Evolutionary conservation across 2,888 invertebrate genomes (phyloP).

Genomic region (Drosophila picticornis): DNA sequence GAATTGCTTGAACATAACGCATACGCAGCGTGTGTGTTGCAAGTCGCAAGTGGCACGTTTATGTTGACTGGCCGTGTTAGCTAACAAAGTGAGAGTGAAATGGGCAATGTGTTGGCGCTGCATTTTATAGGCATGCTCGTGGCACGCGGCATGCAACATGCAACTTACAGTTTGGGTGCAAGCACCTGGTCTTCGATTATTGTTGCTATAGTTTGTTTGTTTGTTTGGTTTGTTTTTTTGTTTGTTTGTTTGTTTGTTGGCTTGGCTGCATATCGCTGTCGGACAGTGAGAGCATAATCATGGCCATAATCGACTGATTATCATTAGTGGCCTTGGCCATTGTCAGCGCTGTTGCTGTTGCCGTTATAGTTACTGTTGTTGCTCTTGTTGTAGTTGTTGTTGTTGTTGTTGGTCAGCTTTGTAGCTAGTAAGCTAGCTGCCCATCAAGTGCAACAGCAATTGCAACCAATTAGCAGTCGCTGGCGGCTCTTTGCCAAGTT

Average conservation of each 20-base stretch:
- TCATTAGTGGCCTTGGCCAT: conserved; percentile 57
- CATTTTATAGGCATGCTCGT: conserved; percentile 73
- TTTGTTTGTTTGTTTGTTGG: background rate
- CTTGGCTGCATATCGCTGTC: conserved; percentile 14
- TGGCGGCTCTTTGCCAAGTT: conserved; percentile 47
- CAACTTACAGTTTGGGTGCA: conserved; percentile 60
- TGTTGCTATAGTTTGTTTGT: conserved; percentile 16
- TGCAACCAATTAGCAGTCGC: conserved; percentile 56
- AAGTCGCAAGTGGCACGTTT: conserved; percentile 35
- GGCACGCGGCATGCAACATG: conserved; percentile 32
- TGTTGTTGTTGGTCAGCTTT: conserved; percentile 28
- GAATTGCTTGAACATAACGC: conserved; percentile 41
- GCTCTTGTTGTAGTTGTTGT: conserved; percentile 19
- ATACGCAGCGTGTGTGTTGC: conserved; percentile 36
- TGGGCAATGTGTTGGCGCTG: conserved; percentile 60
- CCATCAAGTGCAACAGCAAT: conserved; percentile 39
- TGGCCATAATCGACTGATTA: conserved; percentile 53
- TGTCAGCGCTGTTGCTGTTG: conserved; percentile 43
- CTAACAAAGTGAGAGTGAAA: conserved; percentile 82
- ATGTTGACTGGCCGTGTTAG: conserved; percentile 53
- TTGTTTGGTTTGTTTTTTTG: background rate
- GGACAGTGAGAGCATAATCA: conserved; percentile 60
- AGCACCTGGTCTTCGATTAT: conserved; percentile 60
- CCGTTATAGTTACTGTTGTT: conserved; percentile 24
- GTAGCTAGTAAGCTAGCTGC: conserved; percentile 12